phyloP scores from a whole-genome alignment of 2,113 vertebrate genomes.

The Leiothrix lutea region DNA sequence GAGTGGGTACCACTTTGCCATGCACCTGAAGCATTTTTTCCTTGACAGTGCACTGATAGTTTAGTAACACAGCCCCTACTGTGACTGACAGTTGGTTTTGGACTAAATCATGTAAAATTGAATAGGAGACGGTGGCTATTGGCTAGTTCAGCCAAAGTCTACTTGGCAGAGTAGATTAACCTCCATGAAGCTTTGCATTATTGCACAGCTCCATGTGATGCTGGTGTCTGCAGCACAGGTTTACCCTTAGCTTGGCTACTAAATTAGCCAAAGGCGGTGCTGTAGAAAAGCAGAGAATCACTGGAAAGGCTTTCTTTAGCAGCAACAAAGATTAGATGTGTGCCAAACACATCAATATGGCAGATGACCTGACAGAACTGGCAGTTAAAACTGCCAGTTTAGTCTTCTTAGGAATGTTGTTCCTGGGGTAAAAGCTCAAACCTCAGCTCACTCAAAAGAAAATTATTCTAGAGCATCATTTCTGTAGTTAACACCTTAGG shows the following conservation, averaged over 20 bases:
- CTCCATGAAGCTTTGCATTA: neutral
- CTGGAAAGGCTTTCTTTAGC: neutral
- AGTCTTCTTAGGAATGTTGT: neutral
- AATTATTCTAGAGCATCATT: neutral
- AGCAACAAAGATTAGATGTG: neutral
- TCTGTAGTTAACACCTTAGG: neutral
- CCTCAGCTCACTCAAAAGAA: neutral
- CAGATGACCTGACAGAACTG: neutral
- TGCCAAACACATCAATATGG: neutral
- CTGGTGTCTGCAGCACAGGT: neutral
- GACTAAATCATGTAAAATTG: slow-evolving; percentile 4
- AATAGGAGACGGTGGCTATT: neutral
- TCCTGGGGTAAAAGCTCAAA: slow-evolving; percentile 8
- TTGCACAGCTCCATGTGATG: neutral
- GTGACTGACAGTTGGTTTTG: slow-evolving; percentile 43
- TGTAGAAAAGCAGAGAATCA: neutral
- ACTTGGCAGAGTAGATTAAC: neutral
- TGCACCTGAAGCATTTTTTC: slow-evolving; percentile 46
- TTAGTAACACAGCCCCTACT: slow-evolving; percentile 8
- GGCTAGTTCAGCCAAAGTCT: slow-evolving; percentile 27
- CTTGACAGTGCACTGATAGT: slow-evolving; percentile 22
- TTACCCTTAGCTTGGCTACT: neutral
- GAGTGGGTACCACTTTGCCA: neutral
- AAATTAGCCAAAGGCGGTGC: neutral
- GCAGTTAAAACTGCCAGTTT: neutral